Evolutionary conservation across 2,113 vertebrate genomes (phyloP).

Genomic region (Austrofundulus limnaeus): DNA sequence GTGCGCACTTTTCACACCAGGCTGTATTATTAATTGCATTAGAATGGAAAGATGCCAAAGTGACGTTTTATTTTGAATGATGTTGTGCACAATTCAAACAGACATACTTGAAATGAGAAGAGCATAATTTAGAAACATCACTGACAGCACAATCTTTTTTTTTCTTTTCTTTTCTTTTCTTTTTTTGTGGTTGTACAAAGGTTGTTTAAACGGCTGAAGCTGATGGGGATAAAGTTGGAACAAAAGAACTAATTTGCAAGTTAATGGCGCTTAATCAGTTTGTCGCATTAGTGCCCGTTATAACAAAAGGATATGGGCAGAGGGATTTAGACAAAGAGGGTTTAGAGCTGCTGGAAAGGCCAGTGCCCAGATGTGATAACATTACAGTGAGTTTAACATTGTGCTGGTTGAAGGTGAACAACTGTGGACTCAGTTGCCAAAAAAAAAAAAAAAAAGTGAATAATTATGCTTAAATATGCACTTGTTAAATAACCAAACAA

Average conservation of each 20-base stretch:
- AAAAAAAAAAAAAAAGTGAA: slow-evolving; percentile 42
- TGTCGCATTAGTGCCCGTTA: slow-evolving; percentile 60
- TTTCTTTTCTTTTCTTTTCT: too few species aligned
- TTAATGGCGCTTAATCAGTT: slow-evolving; percentile 72
- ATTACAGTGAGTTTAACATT: slow-evolving; percentile 55
- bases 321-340: slow-evolving; percentile 67
- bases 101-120: slow-evolving; percentile 46
- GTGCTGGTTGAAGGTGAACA: slow-evolving; percentile 60
- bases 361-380: slow-evolving; percentile 58
- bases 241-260: slow-evolving; percentile 71
- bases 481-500: slow-evolving; percentile 45
- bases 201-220: slow-evolving; percentile 53
- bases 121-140: slow-evolving; percentile 46
- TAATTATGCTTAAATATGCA: slow-evolving; percentile 47
- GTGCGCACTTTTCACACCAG: slow-evolving; percentile 11
- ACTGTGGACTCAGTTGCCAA: slow-evolving; percentile 29
- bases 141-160: slow-evolving; percentile 22
- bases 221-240: slow-evolving; percentile 63
- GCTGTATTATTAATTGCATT: slow-evolving; percentile 37
- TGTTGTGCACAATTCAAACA: slow-evolving; percentile 28
- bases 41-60: slow-evolving; percentile 25
- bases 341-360: slow-evolving; percentile 58
- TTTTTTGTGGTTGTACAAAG: slow-evolving; percentile 43
- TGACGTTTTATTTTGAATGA: slow-evolving; percentile 14
- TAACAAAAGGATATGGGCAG: slow-evolving; percentile 60